Percentiles rank a stretch among this genome's conserved stretches.
These are phyloP conservation scores for Drosophila subsilvestris DNA, from an alignment of 2,888 invertebrate genomes.

Conservation along the genomic window DNA sequence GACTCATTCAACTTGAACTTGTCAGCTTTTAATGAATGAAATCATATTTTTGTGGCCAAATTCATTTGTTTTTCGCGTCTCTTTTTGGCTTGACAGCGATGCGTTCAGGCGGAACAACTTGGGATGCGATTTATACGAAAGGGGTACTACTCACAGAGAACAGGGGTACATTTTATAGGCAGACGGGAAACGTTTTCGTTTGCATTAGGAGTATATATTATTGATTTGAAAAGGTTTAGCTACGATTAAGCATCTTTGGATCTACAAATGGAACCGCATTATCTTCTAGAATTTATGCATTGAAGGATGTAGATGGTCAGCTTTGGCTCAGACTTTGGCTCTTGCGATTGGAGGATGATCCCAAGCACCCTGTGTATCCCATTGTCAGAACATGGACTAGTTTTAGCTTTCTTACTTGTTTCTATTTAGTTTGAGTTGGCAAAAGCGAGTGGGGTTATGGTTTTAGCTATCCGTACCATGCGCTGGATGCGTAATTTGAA, in stretches of 20 bases:
- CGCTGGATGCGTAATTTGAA: constrained; percentile 66
- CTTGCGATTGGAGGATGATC: no score
- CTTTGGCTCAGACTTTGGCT: no score
- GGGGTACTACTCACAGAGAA: neutral
- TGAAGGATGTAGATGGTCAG: no score
- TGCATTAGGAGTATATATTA: no score
- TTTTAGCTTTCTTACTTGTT: constrained; percentile 2
- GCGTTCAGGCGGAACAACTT: constrained; percentile 59
- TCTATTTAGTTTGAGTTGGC: constrained; percentile 26
- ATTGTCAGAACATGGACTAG: no score
- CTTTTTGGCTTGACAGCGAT: constrained; percentile 38
- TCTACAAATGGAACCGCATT: no score
- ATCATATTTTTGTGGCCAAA: constrained; percentile 39
- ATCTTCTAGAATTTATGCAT: no score
- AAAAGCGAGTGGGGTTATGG: neutral
- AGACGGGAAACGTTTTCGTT: no score
- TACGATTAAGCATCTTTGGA: no score
- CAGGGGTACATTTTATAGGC: no score
- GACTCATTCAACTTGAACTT: constrained; percentile 77
- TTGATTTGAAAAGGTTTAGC: no score
- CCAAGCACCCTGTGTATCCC: no score
- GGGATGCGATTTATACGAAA: constrained; percentile 41
- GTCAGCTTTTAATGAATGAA: constrained; percentile 72
- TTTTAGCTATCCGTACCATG: constrained; percentile 4
- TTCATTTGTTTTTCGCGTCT: constrained; percentile 21